A percentile compares a stretch with the other conserved stretches of the same genome.
These are phyloP conservation scores for Mus pahari DNA, from an alignment of 2,113 vertebrate genomes.

Conservation along the genomic window DNA sequence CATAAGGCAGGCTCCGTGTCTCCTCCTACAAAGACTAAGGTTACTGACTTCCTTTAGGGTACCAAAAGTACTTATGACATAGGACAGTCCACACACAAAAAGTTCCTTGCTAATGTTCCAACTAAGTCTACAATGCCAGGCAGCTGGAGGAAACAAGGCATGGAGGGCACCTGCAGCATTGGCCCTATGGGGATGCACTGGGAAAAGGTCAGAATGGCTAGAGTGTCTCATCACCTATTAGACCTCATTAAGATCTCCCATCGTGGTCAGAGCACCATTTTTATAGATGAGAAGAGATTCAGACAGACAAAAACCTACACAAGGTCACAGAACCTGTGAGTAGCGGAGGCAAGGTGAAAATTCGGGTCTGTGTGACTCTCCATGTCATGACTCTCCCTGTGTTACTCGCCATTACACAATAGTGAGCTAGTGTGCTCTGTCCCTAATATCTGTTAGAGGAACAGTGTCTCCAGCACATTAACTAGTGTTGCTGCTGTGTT, in stretches of 20 bases:
- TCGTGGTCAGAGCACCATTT: not conserved
- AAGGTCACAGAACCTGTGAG: not conserved
- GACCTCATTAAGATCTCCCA: not conserved
- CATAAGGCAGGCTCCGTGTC: not conserved
- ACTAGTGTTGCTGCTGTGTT: not conserved
- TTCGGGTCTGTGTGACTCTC: not conserved
- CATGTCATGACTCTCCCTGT: not conserved
- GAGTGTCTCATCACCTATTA: not conserved
- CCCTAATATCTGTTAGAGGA: not conserved
- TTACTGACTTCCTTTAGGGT: not conserved
- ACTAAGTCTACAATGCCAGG: not conserved
- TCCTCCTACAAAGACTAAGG: not conserved
- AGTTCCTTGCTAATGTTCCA: not conserved
- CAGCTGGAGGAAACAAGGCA: not conserved
- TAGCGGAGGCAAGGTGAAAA: not conserved
- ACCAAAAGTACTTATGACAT: not conserved
- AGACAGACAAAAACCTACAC: not conserved
- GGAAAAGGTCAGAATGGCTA: not conserved
- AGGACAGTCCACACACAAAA: not conserved
- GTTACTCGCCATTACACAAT: not conserved
- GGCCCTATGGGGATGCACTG: not conserved
- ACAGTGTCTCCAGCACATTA: not conserved
- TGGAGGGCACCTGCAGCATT: not conserved
- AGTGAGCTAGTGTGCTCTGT: not conserved
- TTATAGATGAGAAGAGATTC: constrained; percentile 13